Evolutionary conservation across 2,113 vertebrate genomes (phyloP).

Genomic region (Fulmarus glacialis): DNA sequence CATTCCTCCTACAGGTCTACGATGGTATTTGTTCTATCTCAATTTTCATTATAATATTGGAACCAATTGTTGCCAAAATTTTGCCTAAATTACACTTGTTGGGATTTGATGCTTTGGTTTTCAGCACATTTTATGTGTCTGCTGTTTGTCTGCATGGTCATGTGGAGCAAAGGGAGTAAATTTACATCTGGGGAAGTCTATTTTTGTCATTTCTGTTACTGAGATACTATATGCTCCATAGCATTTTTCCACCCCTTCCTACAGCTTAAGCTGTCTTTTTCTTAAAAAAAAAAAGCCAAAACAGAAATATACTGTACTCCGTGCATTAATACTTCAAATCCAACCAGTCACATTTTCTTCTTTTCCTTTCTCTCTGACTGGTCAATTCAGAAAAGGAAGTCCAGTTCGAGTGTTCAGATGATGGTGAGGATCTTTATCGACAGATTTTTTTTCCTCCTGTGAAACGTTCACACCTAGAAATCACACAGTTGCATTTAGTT

Average conservation of each 20-base stretch:
- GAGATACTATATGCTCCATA: background rate
- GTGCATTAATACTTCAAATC: slow-evolving; percentile 62
- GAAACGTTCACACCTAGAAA: slow-evolving; percentile 65
- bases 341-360: slow-evolving; percentile 73
- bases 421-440: slow-evolving; percentile 81
- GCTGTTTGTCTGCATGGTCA: background rate
- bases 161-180: slow-evolving; percentile 22
- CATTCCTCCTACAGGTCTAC: slow-evolving; percentile 49
- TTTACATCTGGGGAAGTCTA: background rate
- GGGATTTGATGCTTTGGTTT: background rate
- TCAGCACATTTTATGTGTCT: background rate
- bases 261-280: background rate
- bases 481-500: slow-evolving; percentile 43
- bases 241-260: background rate
- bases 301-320: slow-evolving; percentile 59
- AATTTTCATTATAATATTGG: background rate
- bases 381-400: slow-evolving; percentile 86
- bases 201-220: background rate
- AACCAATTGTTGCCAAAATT: slow-evolving; percentile 48
- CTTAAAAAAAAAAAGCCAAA: background rate
- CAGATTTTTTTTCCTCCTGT: slow-evolving; percentile 70
- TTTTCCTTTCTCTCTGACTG: slow-evolving; percentile 81
- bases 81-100: background rate
- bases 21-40: background rate
- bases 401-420: slow-evolving; percentile 82